phyloP scores from a whole-genome alignment of 2,888 invertebrate genomes.

The Merodon equestris region DNA sequence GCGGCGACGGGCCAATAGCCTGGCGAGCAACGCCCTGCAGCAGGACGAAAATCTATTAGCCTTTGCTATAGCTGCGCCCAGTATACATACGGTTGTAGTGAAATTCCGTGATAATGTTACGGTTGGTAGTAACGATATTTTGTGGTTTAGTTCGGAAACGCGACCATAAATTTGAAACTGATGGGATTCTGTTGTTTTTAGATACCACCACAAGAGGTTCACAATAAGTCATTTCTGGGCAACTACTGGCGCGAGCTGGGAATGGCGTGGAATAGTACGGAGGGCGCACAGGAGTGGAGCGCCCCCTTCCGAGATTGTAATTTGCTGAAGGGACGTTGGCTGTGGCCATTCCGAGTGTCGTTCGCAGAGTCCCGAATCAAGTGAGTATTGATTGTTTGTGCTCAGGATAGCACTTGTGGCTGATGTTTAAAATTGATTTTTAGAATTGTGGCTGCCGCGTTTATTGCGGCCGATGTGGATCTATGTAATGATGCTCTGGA shows the following conservation, averaged over 20 bases:
- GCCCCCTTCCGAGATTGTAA: slow-evolving; percentile 79
- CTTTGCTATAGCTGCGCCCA: slow-evolving; percentile 78
- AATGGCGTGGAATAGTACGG: slow-evolving; percentile 78
- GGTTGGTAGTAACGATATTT: slow-evolving; percentile 70
- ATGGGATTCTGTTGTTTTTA: slow-evolving; percentile 60
- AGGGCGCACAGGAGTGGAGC: slow-evolving; percentile 78
- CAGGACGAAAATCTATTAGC: slow-evolving; percentile 78
- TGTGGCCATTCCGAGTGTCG: slow-evolving; percentile 79
- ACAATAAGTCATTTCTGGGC: slow-evolving; percentile 77
- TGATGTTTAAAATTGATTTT: slow-evolving; percentile 38
- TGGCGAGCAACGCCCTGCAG: slow-evolving; percentile 77
- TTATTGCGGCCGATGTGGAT: slow-evolving; percentile 82
- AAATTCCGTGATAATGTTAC: slow-evolving; percentile 79
- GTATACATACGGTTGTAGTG: slow-evolving; percentile 78
- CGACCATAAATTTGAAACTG: slow-evolving; percentile 17
- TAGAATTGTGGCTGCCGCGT: slow-evolving; percentile 83
- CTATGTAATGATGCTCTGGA: slow-evolving; percentile 86
- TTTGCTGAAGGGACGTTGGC: slow-evolving; percentile 77
- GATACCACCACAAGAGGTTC: slow-evolving; percentile 77
- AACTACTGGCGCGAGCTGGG: slow-evolving; percentile 79
- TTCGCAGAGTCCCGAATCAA: slow-evolving; percentile 77
- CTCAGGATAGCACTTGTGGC: not conserved
- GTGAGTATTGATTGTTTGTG: slow-evolving; percentile 71
- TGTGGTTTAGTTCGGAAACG: not conserved
- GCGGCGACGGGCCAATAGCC: slow-evolving; percentile 76